Conservation (phyloP, 2,113 vertebrate species). For the Psephotus haematonotus region DNA sequence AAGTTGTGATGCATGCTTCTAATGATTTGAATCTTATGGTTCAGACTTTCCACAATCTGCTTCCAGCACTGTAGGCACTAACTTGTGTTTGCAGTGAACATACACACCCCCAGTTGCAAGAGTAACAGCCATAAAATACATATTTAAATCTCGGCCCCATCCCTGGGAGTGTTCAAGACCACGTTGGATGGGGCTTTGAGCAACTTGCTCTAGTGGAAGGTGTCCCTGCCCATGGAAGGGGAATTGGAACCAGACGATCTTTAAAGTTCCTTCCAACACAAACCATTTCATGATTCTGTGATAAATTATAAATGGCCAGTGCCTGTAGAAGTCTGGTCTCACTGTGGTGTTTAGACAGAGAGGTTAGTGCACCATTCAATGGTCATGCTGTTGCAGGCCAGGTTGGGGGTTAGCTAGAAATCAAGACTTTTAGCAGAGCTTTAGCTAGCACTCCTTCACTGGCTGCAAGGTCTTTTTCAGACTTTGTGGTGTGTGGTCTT, state of each 20-base stretch:
- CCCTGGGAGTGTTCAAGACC: background rate
- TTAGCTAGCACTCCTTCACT: background rate
- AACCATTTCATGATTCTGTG: background rate
- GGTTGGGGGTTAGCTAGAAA: background rate
- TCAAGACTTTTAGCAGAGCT: background rate
- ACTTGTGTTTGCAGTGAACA: background rate
- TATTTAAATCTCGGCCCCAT: background rate
- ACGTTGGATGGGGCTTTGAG: background rate
- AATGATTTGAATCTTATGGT: background rate
- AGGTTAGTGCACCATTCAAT: rapidly evolving
- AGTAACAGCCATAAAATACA: background rate
- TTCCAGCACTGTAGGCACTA: slow-evolving; percentile 10
- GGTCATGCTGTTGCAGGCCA: background rate
- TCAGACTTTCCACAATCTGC: slow-evolving; percentile 38
- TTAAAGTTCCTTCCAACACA: background rate
- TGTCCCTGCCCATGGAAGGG: background rate
- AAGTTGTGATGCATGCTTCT: background rate
- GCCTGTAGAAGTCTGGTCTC: background rate
- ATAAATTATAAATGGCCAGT: background rate
- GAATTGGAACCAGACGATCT: background rate
- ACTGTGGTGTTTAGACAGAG: background rate
- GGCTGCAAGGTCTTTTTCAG: background rate
- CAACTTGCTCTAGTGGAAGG: background rate
- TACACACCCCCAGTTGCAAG: background rate
- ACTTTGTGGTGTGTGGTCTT: slow-evolving; percentile 5